phyloP scores from a whole-genome alignment of 2,113 vertebrate genomes.

The Scopus umbretta region DNA sequence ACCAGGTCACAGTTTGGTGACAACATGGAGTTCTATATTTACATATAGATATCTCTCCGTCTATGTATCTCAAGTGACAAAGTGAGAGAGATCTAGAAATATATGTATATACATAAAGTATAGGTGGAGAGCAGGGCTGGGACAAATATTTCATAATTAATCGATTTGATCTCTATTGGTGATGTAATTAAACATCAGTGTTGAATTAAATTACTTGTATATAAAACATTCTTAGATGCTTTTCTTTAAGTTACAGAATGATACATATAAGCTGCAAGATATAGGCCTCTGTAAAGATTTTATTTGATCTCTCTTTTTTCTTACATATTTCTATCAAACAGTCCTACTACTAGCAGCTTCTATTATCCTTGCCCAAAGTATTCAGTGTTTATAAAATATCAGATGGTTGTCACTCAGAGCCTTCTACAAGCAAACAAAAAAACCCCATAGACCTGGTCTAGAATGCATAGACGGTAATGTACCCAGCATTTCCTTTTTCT shows the following conservation, averaged over 20 bases:
- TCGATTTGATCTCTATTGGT: constrained; percentile 32
- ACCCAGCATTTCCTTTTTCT: constrained; percentile 13
- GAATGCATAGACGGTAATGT: constrained; percentile 45
- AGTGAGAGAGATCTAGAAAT: constrained; percentile 23
- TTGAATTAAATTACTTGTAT: constrained; percentile 45
- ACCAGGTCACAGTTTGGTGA: constrained; percentile 81
- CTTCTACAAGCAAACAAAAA: constrained; percentile 39
- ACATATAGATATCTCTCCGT: background rate
- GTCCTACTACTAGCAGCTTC: background rate
- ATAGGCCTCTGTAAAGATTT: constrained; percentile 12
- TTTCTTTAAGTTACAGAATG: constrained; percentile 55
- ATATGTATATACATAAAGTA: constrained; percentile 42
- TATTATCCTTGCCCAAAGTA: background rate
- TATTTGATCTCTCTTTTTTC: background rate
- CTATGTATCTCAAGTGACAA: background rate
- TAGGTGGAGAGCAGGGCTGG: background rate
- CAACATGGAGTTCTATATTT: constrained; percentile 5
- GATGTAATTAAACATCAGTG: constrained; percentile 49
- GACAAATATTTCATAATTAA: constrained; percentile 43
- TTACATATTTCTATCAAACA: background rate
- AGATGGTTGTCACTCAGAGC: background rate
- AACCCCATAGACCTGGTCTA: constrained; percentile 42
- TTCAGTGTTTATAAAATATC: background rate
- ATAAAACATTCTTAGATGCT: constrained; percentile 57
- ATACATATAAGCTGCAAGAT: constrained; percentile 40